Base-by-base conservation (phyloP, 2,888 invertebrate species). In the Myathropa florea region DNA sequence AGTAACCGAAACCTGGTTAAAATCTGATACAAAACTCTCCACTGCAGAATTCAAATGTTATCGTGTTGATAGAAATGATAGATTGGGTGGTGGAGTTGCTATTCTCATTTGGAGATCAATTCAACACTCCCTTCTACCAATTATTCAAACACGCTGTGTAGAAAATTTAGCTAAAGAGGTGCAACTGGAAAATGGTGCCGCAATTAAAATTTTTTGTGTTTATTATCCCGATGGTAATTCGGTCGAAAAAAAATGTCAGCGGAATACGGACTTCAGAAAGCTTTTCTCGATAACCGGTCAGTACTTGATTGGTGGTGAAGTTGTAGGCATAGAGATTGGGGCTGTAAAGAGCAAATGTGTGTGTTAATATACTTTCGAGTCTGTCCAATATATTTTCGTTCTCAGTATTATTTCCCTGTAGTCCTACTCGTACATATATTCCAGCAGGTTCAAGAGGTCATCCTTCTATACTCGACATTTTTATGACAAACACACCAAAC, bases 391-490 rank as follows among this genome's bases (percentile, higher is more conserved):
- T 36, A 14, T 63, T 39, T 14, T 55, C 55, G 9, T 23, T 57
- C 7, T 63, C 63, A 9, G 33, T 70, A 7, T 14, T 71, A 24
- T 70, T 24, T 46, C 65, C 75, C n/a, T n/a, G n/a, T n/a, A n/a
- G n/a, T 26, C 59, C 23, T n/a, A 36, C 30, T 55, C 55, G 63
- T 12, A 73, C 64, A n/a, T 77, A 68, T 55, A 26, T 77, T 3
- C 76, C 60, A 60, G 33, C 77, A 60, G 30, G 30, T 28, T 75
- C 39, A 23, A 30, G 75, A 55, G 60, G 60, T 6, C 23, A 18
- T n/a, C 68, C 76, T n/a, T 77, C 76, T 10, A 65, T 46, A 14
- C 28, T 77, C 14, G 67, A 76, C 24, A 10, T 76, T 4, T 76
- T 59, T 59, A n/a, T 76, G 30, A 76, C 75, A 12, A 76, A 76